Evolutionary conservation across 2,888 invertebrate species (phyloP), one percentile per base, ranked within the genome.

Genomic region (Homarus gammarus): DNA sequence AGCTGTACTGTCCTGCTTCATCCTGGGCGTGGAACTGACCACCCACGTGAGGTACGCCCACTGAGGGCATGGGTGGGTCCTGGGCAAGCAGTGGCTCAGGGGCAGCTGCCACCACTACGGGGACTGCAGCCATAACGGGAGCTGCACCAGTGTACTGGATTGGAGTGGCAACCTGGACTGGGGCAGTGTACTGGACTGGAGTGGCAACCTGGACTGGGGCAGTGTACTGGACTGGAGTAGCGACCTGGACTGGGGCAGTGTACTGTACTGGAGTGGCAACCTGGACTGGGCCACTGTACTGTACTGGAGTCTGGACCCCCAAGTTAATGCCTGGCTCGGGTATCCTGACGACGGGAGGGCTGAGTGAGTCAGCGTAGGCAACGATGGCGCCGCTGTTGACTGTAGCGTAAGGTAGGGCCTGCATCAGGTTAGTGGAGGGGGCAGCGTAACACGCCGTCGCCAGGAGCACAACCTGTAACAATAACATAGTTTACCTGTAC

Each of bases 11-110:
- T n/a, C 82, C 70, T 27, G 68, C 70, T 33, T 83, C 82, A n/a
- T 83, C 82, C n/a, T 83, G 82, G 70, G 82, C 70, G 49, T 83
- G 82, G 70, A 83, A 83, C 40, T 83, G 82, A 5, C 82, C 82
- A 31, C 70, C 82, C 1, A 49, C 49, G 33, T 31, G 44, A 12
- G 82, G 82, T 15, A 27, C 49, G 31, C 82, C 49, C 1, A 83
- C 44, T 36, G 82, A 83, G 6, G 82, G 82, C 82, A 83, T 44
- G 40, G 82, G 82, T 0, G 79, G 79, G 6, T 79, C 79, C 18
- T 56, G 79, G 33, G 79, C 79, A 12, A 56, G 49, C 49, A 79
- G 56, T 6, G 56, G 79, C 36, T 79, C 79, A 27, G 79, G 79
- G 2, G 56, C 33, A 1, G 79, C 79, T 12, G 49, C 75, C 6